Evolutionary conservation across 2,113 vertebrate species (phyloP), one percentile per base, ranked within the genome.

Genomic region (Solea senegalensis): DNA sequence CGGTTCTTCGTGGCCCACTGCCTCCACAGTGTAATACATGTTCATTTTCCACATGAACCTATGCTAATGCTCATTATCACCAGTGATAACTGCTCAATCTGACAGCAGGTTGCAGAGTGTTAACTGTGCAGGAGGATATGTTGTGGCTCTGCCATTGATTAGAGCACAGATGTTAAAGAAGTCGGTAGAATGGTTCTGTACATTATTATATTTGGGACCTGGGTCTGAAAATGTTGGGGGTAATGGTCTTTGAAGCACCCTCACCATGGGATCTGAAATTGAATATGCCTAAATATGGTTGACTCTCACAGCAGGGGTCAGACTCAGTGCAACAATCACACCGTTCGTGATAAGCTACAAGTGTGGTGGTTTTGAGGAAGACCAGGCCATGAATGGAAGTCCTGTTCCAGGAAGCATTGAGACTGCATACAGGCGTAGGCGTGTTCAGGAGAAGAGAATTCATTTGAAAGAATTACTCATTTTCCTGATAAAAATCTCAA

Each of bases 41-140:
- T 48, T 69, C 9, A 76, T 80, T 74, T 59, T 65, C 59, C 57
- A 80, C 71, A 74, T 87, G 67, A 75, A 74, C 67, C 69, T 76
- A 81, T 72, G 58, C 60, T 71, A 60, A 72, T 69, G 66, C 58
- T 74, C 71, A 79, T 86, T 79, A 75, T 62, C 65, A 60, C 71
- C 55, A 53, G 74, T 41, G 56, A 64, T 72, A 72, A 72, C 55
- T 75, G 56, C 66, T 57, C 72, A 11, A 52, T 15, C 28, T 61
- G 66, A 58, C 78, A 80, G 83, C 82, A 78, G 80, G 80, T 69
- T 72, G 85, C 59, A 34, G 16, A 65, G 78, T 82, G 76, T 78
- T 84, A 82, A 82, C 74, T 61, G 72, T 63, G 71, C 78, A 66
- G 78, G 69, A 69, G 71, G 59, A 79, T 50, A 50, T 69, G 75